These are phyloP conservation scores for Candidula unifasciata DNA, from an alignment of 2,888 invertebrate species.

Conservation along the genomic window DNA sequence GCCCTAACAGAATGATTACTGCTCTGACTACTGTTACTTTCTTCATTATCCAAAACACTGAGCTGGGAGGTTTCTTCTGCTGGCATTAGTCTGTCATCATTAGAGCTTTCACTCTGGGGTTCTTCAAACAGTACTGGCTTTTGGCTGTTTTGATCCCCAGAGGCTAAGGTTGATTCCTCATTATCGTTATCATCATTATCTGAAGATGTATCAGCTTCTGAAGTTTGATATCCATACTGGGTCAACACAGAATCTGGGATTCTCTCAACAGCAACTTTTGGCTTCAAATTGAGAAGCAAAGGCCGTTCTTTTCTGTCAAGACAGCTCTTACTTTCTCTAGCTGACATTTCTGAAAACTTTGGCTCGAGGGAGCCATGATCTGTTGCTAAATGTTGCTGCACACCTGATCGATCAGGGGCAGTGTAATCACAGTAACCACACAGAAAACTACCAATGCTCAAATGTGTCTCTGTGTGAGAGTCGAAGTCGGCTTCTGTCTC, in stretches of 20 bases:
- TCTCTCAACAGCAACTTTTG: constrained; percentile 40
- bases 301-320: constrained; percentile 32
- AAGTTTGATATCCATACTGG: constrained; percentile 34
- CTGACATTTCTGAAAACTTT: constrained; percentile 42
- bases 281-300: constrained; percentile 44
- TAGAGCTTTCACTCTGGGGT: not conserved
- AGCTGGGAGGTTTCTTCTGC: not conserved
- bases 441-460: constrained; percentile 57
- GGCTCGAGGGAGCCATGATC: constrained; percentile 40
- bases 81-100: not conserved
- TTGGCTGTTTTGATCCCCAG: not conserved
- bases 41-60: not conserved
- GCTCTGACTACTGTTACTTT: not conserved
- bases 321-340: not conserved
- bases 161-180: not conserved
- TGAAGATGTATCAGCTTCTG: not conserved
- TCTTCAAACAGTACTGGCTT: not conserved
- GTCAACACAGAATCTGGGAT: constrained; percentile 47
- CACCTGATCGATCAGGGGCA: constrained; percentile 38
- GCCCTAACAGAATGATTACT: not conserved
- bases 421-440: constrained; percentile 62
- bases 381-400: constrained; percentile 43
- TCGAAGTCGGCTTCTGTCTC: constrained; percentile 59
- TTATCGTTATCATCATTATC: constrained; percentile 4
- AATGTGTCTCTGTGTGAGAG: constrained; percentile 60